Conservation (phyloP, 2,113 vertebrate genomes). For the Alethe diademata region DNA sequence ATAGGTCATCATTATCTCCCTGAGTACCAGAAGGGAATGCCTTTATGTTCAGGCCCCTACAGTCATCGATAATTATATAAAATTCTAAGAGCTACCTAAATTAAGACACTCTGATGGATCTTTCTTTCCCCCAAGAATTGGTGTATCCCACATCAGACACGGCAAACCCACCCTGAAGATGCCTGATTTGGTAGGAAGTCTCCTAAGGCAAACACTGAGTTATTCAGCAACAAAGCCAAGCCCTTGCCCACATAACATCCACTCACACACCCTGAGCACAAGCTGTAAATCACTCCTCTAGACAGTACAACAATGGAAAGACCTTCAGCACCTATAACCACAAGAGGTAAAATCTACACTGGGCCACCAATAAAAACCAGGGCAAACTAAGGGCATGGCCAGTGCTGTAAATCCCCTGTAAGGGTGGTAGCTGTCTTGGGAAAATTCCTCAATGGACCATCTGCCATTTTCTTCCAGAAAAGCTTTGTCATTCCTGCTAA, state of each 20-base stretch:
- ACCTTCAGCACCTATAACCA: constrained; percentile 22
- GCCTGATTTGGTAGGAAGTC: background rate
- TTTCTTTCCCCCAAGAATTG: background rate
- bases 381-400: background rate
- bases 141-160: background rate
- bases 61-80: background rate
- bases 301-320: background rate
- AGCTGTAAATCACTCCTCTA: background rate
- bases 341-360: background rate
- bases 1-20: background rate
- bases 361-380: background rate
- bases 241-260: background rate
- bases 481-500: background rate
- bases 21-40: background rate
- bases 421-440: background rate
- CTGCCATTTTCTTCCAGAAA: background rate
- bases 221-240: background rate
- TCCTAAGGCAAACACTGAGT: background rate
- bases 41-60: background rate
- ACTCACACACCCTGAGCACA: background rate
- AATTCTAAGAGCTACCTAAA: background rate
- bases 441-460: background rate
- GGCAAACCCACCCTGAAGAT: background rate
- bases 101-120: background rate
- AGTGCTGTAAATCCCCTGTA: background rate